Conservation (phyloP, 53 echinoderm and acorn worm species). For the Henricia sp. region DNA sequence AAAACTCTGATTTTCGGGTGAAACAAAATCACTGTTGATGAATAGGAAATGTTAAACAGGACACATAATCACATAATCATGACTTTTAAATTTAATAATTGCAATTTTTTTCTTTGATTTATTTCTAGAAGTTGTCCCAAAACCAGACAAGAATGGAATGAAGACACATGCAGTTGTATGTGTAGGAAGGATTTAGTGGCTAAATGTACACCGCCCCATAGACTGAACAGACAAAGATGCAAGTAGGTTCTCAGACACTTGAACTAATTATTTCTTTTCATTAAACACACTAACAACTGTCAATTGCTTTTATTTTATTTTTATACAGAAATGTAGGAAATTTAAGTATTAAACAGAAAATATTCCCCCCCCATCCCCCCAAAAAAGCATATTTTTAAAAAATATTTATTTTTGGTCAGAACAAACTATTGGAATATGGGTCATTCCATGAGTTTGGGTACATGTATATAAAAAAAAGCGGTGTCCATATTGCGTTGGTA, state of each 20-base stretch:
- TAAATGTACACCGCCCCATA: slow-evolving; percentile 20
- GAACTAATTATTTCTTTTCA: background rate
- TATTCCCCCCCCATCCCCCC: too few species aligned
- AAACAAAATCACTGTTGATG: too few species aligned
- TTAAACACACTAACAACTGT: background rate
- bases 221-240: slow-evolving; percentile 16
- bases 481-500: too few species aligned
- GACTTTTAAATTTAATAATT: too few species aligned
- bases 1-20: too few species aligned
- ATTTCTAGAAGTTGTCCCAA: slow-evolving; percentile 6
- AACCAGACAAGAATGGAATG: slow-evolving; percentile 6
- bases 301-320: background rate
- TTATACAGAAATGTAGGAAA: background rate
- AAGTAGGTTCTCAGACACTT: background rate
- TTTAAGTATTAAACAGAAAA: too few species aligned
- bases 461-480: too few species aligned
- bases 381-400: background rate
- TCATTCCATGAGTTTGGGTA: too few species aligned
- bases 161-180: slow-evolving; percentile 30
- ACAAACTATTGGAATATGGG: too few species aligned
- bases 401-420: background rate
- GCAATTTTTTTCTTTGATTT: too few species aligned
- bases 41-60: too few species aligned
- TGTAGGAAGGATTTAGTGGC: slow-evolving; percentile 38
- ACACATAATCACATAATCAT: too few species aligned